Evolutionary conservation across 2,888 invertebrate species (phyloP), one percentile per base, ranked within the genome.

Genomic region (Carabus problematicus): DNA sequence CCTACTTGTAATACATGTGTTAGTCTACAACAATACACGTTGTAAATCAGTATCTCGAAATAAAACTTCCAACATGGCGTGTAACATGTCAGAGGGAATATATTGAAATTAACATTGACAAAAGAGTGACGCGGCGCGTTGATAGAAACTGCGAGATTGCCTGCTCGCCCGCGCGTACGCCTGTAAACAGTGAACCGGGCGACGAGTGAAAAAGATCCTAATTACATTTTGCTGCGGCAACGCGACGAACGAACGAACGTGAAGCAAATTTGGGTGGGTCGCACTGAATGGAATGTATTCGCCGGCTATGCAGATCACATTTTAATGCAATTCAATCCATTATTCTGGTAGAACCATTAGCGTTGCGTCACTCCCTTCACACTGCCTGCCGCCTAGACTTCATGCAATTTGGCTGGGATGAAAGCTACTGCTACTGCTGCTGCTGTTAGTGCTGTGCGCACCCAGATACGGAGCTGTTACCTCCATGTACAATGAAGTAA

Each of bases 261-360:
- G 14, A 56, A 42, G 18, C 29, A 42, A 18, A n/a, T 69, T 54
- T 56, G 71, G 56, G 18, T 1, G 42, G 40, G 56, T 52, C 12
- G 58, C 47, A 64, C 59, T 61, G 71, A 66, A 70, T 71, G 72
- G 72, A 72, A 72, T 77, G 77, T 79, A 78, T 79, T 79, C 78
- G 77, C 80, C 79, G 77, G 79, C 82, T 81, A 82, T 82, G 82
- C 82, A 82, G 82, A 82, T 83, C 83, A 82, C 82, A 82, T 82
- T 83, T 82, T 83, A 82, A 82, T 82, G 82, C 82, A 82, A 82
- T 83, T 82, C 82, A 81, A 82, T 82, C 82, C 83, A 82, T 82
- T 83, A 82, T 82, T 80, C 80, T 79, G 81, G 80, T 62, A 69
- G 62, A 69, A 55, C 69, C 69, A 69, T 69, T 69, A 69, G 62